A percentile compares a stretch with the other conserved stretches of the same genome.
Evolutionary conservation across 2,888 invertebrate species (phyloP).

Genomic region (Hoplodrina blanda): DNA sequence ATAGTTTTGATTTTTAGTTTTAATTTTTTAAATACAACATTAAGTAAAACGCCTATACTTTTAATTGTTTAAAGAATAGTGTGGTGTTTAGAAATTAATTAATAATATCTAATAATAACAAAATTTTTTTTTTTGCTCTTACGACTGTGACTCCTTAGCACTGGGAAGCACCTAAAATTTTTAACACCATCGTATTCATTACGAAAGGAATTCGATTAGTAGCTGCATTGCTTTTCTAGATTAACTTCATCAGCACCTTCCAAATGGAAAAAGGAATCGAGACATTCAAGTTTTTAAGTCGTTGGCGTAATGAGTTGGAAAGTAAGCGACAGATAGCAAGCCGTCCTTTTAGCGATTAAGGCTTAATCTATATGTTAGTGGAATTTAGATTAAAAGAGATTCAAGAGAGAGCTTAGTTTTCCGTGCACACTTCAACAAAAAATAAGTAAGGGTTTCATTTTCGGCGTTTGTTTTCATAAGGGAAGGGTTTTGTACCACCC

Average conservation of each 20-base stretch:
- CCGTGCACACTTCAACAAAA: background rate
- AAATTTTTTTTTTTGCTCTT: no score
- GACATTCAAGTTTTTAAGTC: conserved; percentile 41
- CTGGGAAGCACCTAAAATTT: background rate
- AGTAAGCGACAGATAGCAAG: conserved; percentile 23
- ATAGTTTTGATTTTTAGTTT: no score
- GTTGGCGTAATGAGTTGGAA: conserved; percentile 39
- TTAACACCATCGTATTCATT: background rate
- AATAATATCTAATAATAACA: no score
- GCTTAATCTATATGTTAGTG: conserved; percentile 31
- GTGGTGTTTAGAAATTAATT: no score
- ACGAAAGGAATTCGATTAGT: conserved; percentile 15
- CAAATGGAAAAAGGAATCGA: conserved; percentile 39
- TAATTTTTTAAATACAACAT: no score
- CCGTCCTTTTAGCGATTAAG: conserved; percentile 34
- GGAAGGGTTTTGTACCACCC: no score
- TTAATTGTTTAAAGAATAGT: no score
- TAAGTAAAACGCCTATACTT: no score
- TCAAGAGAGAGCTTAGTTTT: conserved; percentile 1
- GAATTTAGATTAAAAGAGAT: conserved; percentile 33
- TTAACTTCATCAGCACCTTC: conserved; percentile 24
- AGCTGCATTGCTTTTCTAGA: conserved; percentile 20
- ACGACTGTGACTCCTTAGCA: no score
- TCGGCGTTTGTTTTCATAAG: no score
- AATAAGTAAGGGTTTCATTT: no score